A percentile compares a stretch with the other conserved stretches of the same genome.
These are phyloP conservation scores for Thaumatotibia leucotreta DNA, from an alignment of 1,140 invertebrate genomes.

Conservation along the genomic window DNA sequence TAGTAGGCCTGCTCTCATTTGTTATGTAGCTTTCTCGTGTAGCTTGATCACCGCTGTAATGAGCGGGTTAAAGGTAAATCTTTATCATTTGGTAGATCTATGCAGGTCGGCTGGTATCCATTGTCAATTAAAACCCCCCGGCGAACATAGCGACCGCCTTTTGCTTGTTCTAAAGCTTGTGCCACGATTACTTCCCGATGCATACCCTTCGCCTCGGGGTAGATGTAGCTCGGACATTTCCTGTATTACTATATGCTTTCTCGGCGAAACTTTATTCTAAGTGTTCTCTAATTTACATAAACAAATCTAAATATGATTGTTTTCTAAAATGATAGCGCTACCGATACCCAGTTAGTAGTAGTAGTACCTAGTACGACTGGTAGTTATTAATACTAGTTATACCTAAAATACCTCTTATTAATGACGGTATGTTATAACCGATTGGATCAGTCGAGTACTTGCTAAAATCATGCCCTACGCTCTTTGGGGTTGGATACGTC, in stretches of 20 bases:
- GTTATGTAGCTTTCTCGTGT: background rate
- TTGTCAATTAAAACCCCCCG: constrained; percentile 63
- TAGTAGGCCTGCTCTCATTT: background rate
- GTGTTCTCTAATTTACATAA: constrained; percentile 63
- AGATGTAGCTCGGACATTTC: constrained; percentile 61
- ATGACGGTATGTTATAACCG: constrained; percentile 2
- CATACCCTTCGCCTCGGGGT: constrained; percentile 57
- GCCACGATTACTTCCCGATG: constrained; percentile 61
- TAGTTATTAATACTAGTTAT: no score
- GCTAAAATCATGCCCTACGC: no score
- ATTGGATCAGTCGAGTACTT: background rate
- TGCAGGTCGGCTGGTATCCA: constrained; percentile 40
- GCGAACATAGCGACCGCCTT: constrained; percentile 53
- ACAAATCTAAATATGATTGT: constrained; percentile 54
- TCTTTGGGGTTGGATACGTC: no score
- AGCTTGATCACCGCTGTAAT: constrained; percentile 21
- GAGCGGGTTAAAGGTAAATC: constrained; percentile 48
- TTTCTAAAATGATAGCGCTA: background rate
- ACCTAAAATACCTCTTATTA: no score
- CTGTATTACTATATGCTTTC: constrained; percentile 58
- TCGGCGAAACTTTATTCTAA: constrained; percentile 51
- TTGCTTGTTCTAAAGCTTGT: constrained; percentile 60
- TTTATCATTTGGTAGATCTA: constrained; percentile 37
- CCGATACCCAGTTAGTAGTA: no score
- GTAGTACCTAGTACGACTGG: no score